phyloP scores from a whole-genome alignment of 2,888 invertebrate genomes.

The Agrotis segetum region DNA sequence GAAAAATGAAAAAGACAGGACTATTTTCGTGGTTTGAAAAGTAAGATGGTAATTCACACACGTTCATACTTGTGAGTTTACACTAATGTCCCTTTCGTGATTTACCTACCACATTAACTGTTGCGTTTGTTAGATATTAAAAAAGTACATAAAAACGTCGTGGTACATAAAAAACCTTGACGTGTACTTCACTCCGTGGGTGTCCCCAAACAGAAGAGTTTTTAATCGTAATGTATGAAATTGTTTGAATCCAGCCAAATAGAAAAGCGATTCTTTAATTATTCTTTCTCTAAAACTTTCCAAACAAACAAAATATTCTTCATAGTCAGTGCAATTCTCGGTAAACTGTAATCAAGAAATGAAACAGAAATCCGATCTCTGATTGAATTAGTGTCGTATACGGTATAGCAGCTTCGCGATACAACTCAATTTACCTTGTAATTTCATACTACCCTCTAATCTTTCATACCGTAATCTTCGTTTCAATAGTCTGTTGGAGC shows the following conservation, averaged over 20 bases:
- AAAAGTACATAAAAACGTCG: too few relatives aligned
- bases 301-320: slow-evolving; percentile 17
- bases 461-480: slow-evolving; percentile 48
- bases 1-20: background rate
- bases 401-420: slow-evolving; percentile 45
- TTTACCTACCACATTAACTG: too few relatives aligned
- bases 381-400: slow-evolving; percentile 51
- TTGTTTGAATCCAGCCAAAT: too few relatives aligned
- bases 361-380: slow-evolving; percentile 35
- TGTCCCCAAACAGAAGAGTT: too few relatives aligned
- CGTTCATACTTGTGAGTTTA: background rate
- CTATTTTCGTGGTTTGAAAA: background rate
- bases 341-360: slow-evolving; percentile 35
- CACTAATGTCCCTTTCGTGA: too few relatives aligned
- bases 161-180: too few relatives aligned
- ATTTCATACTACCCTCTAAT: slow-evolving; percentile 48
- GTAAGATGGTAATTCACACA: background rate
- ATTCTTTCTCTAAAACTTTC: slow-evolving; percentile 7
- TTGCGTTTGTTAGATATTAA: too few relatives aligned
- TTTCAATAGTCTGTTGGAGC: slow-evolving; percentile 29
- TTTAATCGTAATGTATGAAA: too few relatives aligned
- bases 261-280: too few relatives aligned
- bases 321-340: slow-evolving; percentile 15
- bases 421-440: slow-evolving; percentile 53
- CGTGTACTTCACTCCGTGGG: too few relatives aligned